Evolutionary conservation across 2,113 vertebrate genomes (phyloP).

Genomic region (Anoplopoma fimbria): DNA sequence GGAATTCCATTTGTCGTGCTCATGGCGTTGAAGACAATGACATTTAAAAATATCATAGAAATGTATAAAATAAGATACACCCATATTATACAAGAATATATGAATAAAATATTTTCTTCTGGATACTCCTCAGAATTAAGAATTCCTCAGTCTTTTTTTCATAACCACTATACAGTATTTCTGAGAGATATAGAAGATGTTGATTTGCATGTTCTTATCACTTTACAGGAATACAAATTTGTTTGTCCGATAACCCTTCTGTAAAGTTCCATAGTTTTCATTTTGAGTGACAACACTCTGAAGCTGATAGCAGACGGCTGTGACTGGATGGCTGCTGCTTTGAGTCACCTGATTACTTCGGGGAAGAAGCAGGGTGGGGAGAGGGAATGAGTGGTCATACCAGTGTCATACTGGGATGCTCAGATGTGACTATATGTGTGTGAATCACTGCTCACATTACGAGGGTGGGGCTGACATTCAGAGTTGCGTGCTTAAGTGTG

Average conservation of each 20-base stretch:
- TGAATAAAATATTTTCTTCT: too few relatives aligned
- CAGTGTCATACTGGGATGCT: slow-evolving; percentile 17
- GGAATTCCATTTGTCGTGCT: too few relatives aligned
- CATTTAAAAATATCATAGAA: background rate
- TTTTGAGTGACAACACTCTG: background rate
- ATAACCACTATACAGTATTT: background rate
- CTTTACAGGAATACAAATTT: too few relatives aligned
- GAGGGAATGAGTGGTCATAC: background rate
- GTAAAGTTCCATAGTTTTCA: too few relatives aligned
- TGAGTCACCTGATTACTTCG: background rate
- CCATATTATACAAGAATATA: background rate
- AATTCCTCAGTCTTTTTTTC: too few relatives aligned
- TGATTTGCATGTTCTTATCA: background rate
- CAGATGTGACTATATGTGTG: slow-evolving; percentile 25
- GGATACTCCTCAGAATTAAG: too few relatives aligned
- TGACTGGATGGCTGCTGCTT: background rate
- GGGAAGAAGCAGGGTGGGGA: background rate
- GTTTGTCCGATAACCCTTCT: too few relatives aligned
- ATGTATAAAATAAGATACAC: background rate
- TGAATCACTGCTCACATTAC: slow-evolving; percentile 4
- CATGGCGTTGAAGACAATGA: background rate
- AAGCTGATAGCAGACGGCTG: background rate
- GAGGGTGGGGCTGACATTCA: background rate
- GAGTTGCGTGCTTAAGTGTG: background rate
- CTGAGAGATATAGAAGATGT: background rate